Conservation (phyloP, 2,797 vertebrate genomes). For the Mormyrops boulengeri region DNA sequence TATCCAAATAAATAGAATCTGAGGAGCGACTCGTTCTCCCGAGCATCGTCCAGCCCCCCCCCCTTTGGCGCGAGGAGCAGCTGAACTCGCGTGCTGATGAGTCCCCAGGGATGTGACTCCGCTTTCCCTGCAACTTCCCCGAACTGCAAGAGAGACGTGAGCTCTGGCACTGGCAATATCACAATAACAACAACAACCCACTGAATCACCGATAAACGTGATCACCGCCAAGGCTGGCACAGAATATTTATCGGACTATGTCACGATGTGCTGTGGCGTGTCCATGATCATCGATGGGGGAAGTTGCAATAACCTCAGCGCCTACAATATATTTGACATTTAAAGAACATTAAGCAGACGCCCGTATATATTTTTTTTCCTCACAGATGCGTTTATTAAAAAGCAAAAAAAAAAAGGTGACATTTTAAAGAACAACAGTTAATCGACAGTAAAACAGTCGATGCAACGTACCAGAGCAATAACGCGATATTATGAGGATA, state of each 20-base stretch:
- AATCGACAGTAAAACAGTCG: background rate
- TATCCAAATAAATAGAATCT: background rate
- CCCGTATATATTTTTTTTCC: no score
- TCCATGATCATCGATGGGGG: background rate
- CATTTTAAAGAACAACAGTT: background rate
- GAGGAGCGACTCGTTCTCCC: background rate
- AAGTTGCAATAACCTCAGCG: background rate
- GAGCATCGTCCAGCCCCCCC: background rate
- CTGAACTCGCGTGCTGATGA: conserved; percentile 15
- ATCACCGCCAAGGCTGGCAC: background rate
- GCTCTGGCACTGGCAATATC: background rate
- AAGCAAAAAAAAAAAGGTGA: background rate
- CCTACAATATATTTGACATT: background rate
- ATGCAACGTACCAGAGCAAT: background rate
- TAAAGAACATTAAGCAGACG: background rate
- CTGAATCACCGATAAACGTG: conserved; percentile 6
- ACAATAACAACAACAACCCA: conserved; percentile 8
- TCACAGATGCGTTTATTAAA: background rate
- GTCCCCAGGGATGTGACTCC: background rate
- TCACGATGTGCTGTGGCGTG: background rate
- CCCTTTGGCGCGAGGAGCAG: conserved; percentile 7
- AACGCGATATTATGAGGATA: background rate
- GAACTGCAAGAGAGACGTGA: conserved; percentile 9
- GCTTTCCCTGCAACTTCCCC: conserved; percentile 12
- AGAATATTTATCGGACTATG: background rate